Percentiles rank a stretch among this genome's conserved stretches.
Conservation (phyloP, 2,888 invertebrate genomes). For the Gortyna flavago region DNA sequence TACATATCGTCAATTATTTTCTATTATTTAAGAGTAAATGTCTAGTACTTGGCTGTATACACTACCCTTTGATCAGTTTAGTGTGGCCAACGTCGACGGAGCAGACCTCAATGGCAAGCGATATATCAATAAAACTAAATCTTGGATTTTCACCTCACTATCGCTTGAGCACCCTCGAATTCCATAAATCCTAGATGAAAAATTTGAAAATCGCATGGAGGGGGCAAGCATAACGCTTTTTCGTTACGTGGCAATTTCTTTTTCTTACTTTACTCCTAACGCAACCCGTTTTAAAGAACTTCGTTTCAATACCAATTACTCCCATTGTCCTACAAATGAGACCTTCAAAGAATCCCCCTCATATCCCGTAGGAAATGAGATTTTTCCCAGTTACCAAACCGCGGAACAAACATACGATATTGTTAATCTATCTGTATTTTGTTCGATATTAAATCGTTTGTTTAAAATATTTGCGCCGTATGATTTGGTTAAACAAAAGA, state of each 20-base stretch:
- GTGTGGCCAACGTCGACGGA: constrained; percentile 28
- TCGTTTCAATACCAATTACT: constrained; percentile 14
- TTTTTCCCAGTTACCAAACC: constrained; percentile 66
- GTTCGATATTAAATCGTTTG: constrained; percentile 51
- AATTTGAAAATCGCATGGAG: not conserved
- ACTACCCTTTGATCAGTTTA: constrained; percentile 44
- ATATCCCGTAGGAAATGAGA: constrained; percentile 67
- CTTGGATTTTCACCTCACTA: not conserved
- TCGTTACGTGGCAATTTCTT: not conserved
- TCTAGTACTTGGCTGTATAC: not conserved
- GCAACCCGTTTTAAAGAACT: not conserved
- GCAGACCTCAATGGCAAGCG: constrained; percentile 29
- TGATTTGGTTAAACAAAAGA: constrained; percentile 37
- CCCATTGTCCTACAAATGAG: constrained; percentile 44
- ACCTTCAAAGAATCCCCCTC: constrained; percentile 38
- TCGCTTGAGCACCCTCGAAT: not conserved
- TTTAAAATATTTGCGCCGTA: constrained; percentile 59
- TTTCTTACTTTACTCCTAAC: not conserved
- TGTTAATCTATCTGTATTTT: constrained; percentile 51
- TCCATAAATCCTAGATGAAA: not conserved
- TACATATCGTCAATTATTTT: too few relatives aligned
- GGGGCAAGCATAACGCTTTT: not conserved
- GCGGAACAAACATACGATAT: constrained; percentile 60
- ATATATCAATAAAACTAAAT: constrained; percentile 43
- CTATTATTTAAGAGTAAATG: too few relatives aligned